Percentiles rank a stretch among this genome's conserved stretches.
phyloP scores from a whole-genome alignment of 2,113 vertebrate species.

The Oncorhynchus tshawytscha region DNA sequence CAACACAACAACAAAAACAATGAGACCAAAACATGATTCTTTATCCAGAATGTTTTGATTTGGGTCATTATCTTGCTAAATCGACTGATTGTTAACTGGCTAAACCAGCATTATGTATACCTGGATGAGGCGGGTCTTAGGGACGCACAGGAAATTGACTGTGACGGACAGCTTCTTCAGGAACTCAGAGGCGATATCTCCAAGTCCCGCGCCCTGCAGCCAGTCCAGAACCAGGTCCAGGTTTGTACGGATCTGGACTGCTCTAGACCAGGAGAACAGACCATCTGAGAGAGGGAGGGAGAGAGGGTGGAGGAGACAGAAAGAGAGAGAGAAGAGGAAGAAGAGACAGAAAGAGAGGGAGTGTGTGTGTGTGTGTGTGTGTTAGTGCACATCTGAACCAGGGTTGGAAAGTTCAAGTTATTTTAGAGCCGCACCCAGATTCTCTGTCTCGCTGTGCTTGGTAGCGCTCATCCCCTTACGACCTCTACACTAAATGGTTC shows the following conservation, averaged over 20 bases:
- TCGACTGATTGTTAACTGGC: background rate
- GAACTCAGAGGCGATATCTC: slow-evolving; percentile 89
- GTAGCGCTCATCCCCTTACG: too few relatives aligned
- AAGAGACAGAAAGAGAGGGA: background rate
- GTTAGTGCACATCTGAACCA: background rate
- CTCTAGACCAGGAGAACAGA: slow-evolving; percentile 89
- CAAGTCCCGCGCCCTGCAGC: slow-evolving; percentile 87
- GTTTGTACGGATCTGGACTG: slow-evolving; percentile 89
- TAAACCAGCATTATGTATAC: slow-evolving; percentile 55
- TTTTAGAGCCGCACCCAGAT: too few relatives aligned
- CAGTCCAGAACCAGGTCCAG: slow-evolving; percentile 89
- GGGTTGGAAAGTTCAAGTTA: too few relatives aligned
- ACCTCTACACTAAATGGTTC: too few relatives aligned
- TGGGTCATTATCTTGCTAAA: too few relatives aligned
- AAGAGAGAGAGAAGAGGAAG: background rate
- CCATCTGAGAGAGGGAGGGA: slow-evolving; percentile 59
- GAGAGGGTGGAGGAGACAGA: background rate
- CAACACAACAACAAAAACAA: too few relatives aligned
- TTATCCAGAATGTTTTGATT: too few relatives aligned
- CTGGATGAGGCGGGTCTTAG: slow-evolving; percentile 88
- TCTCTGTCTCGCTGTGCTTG: too few relatives aligned
- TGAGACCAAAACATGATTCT: too few relatives aligned
- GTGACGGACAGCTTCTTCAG: slow-evolving; percentile 88
- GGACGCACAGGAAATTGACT: slow-evolving; percentile 88
- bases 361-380: background rate